Percentiles rank a stretch among this genome's conserved stretches.
Conservation (phyloP, 92 coral and sea anemone species). For the Parazoanthus atlanticus region DNA sequence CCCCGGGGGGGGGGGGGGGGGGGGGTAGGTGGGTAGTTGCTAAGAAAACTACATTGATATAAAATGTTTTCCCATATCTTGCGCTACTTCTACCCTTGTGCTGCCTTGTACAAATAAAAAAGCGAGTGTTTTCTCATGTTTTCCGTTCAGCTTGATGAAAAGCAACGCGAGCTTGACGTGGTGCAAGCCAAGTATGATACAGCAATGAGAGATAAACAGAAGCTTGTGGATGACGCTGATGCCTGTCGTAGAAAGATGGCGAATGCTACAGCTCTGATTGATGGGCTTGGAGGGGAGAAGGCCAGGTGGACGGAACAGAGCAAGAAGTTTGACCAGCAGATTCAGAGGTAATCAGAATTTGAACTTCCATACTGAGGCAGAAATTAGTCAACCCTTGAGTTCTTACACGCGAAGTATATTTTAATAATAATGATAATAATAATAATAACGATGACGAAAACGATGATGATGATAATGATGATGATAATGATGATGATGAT, state of each 20-base stretch:
- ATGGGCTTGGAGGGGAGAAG: conserved; percentile 98
- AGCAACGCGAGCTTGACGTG: conserved; percentile 89
- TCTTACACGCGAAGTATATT: too few relatives aligned
- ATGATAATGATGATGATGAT: too few relatives aligned
- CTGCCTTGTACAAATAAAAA: neutral
- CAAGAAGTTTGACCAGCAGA: conserved; percentile 97
- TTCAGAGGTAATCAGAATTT: conserved; percentile 71
- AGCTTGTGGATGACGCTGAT: conserved; percentile 95
- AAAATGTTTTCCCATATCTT: too few relatives aligned
- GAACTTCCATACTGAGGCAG: neutral
- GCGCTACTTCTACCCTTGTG: neutral
- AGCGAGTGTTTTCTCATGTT: neutral
- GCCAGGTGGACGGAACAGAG: conserved; percentile 99
- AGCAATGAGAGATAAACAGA: conserved; percentile 97
- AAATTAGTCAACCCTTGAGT: neutral
- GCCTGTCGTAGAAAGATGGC: conserved; percentile 98
- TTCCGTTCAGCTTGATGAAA: conserved; percentile 77
- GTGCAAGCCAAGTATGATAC: conserved; percentile 98
- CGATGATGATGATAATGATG: too few relatives aligned
- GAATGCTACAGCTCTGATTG: conserved; percentile 97
- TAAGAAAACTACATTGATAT: too few relatives aligned
- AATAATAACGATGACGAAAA: too few relatives aligned
- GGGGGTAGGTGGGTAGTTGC: too few relatives aligned
- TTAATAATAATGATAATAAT: too few relatives aligned
- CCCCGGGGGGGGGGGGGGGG: too few relatives aligned